Percentiles rank a stretch among this genome's conserved stretches.
phyloP scores from a whole-genome alignment of 2,888 invertebrate genomes.

The Sympetrum striolatum region DNA sequence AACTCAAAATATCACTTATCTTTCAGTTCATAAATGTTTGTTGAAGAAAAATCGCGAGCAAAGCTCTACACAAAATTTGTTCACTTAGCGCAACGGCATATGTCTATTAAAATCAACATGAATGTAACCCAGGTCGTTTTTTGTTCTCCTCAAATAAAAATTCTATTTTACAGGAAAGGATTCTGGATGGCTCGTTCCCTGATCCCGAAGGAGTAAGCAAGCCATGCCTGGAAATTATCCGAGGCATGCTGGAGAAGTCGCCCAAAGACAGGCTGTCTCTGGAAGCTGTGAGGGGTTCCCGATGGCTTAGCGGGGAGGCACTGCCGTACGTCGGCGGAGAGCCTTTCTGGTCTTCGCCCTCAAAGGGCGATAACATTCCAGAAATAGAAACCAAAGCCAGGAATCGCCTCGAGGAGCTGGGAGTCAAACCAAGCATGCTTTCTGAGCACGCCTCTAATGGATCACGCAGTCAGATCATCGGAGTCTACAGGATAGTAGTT shows the following conservation, averaged over 20 bases:
- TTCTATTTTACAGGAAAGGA: neutral
- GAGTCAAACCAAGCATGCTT: slow-evolving; percentile 68
- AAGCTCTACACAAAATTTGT: too few relatives aligned
- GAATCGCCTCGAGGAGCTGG: slow-evolving; percentile 64
- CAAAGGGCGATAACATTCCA: neutral
- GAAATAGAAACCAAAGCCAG: slow-evolving; percentile 63
- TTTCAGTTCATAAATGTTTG: too few relatives aligned
- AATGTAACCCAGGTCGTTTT: too few relatives aligned
- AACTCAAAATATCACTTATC: too few relatives aligned
- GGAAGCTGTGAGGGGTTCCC: slow-evolving; percentile 57
- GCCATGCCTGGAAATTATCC: slow-evolving; percentile 63
- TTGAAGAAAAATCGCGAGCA: too few relatives aligned
- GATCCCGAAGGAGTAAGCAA: slow-evolving; percentile 64
- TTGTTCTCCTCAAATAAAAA: neutral
- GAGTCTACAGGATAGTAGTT: slow-evolving; percentile 74
- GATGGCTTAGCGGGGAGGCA: slow-evolving; percentile 54
- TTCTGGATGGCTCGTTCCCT: slow-evolving; percentile 69
- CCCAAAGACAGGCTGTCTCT: slow-evolving; percentile 61
- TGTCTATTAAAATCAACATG: too few relatives aligned
- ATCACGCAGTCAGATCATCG: slow-evolving; percentile 70
- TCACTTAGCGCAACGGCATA: too few relatives aligned
- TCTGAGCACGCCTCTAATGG: slow-evolving; percentile 65
- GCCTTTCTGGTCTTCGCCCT: slow-evolving; percentile 3
- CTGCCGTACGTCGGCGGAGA: slow-evolving; percentile 22
- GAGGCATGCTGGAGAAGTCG: slow-evolving; percentile 63